Conservation (phyloP, 2,113 vertebrate genomes). For the Coptodon rendalli region DNA sequence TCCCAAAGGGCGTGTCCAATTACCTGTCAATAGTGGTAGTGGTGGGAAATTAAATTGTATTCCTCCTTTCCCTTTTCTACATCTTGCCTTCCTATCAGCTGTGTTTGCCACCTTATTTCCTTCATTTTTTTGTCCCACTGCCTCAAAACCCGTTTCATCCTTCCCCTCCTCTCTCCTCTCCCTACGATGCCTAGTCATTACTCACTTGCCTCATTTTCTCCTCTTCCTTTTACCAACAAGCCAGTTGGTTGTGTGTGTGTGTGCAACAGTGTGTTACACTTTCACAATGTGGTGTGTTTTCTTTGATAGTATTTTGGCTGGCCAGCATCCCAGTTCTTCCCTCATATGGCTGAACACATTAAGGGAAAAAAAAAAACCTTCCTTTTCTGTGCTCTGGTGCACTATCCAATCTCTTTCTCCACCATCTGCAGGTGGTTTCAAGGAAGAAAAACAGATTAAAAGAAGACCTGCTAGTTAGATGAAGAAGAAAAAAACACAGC, state of each 20-base stretch:
- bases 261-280: background rate
- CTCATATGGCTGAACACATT: conserved; percentile 24
- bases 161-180: background rate
- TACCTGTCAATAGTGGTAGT: background rate
- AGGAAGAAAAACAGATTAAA: background rate
- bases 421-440: background rate
- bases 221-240: background rate
- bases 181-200: background rate
- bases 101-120: background rate
- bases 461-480: background rate
- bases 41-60: background rate
- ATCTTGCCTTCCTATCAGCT: background rate
- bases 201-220: background rate
- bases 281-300: conserved; percentile 1
- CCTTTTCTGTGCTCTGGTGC: background rate
- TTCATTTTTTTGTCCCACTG: background rate
- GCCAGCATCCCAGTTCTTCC: conserved; percentile 27
- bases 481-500: background rate
- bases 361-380: background rate
- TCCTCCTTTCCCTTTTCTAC: background rate
- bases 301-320: conserved; percentile 29
- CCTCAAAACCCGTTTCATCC: background rate
- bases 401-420: background rate
- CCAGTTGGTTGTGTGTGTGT: background rate
- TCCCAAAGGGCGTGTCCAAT: background rate